Base-by-base conservation (phyloP, 1,140 invertebrate genomes). In the Cyclargus thomasi region DNA sequence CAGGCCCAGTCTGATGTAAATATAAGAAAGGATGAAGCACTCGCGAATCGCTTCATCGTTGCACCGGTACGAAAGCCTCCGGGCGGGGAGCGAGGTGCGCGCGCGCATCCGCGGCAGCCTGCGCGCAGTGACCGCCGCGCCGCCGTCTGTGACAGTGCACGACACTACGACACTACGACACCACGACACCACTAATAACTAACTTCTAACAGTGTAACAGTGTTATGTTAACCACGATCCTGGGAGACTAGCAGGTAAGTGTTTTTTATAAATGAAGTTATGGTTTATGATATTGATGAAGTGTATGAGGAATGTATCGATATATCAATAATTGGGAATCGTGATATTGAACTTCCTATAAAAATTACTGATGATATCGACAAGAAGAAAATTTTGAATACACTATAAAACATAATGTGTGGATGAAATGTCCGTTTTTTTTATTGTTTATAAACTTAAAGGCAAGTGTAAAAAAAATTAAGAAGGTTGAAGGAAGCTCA, bases 91-190 rank as follows among this genome's bases (percentile, higher is more conserved):
- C 11, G 39, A 16, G 14, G 39, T 47, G 39, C 39, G 39, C 39
- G 8, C 8, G 39, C 39, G 39, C 39, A 47, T 47, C 39, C 39
- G 11, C 39, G 2, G 11, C 39, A 47, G 39, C 5, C 39, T 47
- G 39, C 39, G 39, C 39, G 39, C 39, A 47, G 39, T 47, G 39
- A 47, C 39, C 39, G 39, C 39, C 39, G 39, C 39, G 39, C 39
- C 39, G 39, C 39, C 39, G 39, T 16, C 11, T 14, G 39, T 47
- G 39, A 47, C 39, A 47, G 39, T 47, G 39, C 39, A 2, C 29
- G 29, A 29, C 5, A 29, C n/a, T 35, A 35, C 39, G 39, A 47
- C 39, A 47, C 2, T 8, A 23, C 23, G 23, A 23, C 23, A 23
- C 6, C 14, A 47, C 39, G 39, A 47, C 39, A 47, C 39, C 10